Conservation (phyloP, 2,797 vertebrate species). For the Typhlichthys subterraneus region DNA sequence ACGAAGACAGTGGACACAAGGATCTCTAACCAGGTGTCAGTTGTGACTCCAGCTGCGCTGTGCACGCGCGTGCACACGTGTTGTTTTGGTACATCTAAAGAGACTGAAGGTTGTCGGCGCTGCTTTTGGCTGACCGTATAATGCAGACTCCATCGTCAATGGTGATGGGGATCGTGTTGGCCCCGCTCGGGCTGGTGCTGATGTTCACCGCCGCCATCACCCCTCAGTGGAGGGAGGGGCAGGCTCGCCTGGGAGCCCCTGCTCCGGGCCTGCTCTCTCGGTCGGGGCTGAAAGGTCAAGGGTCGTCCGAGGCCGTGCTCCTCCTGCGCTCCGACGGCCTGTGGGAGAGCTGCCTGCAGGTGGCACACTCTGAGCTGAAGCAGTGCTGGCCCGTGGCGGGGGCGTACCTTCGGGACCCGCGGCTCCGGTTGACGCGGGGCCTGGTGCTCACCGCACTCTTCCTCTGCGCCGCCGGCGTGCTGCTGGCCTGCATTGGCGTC, state of each 20-base stretch:
- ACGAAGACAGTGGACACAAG: not conserved
- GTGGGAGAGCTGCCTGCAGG: constrained; percentile 83
- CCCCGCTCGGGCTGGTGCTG: constrained; percentile 79
- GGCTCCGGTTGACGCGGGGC: constrained; percentile 71
- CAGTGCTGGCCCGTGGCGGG: constrained; percentile 80
- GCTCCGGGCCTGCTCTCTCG: constrained; percentile 50
- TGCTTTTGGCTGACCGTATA: not conserved
- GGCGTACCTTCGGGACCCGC: constrained; percentile 68
- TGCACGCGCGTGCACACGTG: not conserved
- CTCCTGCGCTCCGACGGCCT: constrained; percentile 77
- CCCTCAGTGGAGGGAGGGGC: constrained; percentile 81
- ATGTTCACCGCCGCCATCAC: constrained; percentile 83
- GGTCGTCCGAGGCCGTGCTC: constrained; percentile 57
- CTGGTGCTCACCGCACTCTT: constrained; percentile 77
- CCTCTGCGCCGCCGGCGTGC: constrained; percentile 77
- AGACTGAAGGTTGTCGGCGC: not conserved
- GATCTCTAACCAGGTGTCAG: not conserved
- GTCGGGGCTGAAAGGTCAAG: constrained; percentile 46
- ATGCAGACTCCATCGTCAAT: constrained; percentile 81
- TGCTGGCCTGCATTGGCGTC: constrained; percentile 77
- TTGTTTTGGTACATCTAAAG: not conserved
- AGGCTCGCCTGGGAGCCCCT: constrained; percentile 61
- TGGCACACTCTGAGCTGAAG: constrained; percentile 76
- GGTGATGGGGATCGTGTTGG: constrained; percentile 81
- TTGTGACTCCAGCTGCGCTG: not conserved